Conservation (phyloP, 2,113 vertebrate species). For the Thomomys bottae region DNA sequence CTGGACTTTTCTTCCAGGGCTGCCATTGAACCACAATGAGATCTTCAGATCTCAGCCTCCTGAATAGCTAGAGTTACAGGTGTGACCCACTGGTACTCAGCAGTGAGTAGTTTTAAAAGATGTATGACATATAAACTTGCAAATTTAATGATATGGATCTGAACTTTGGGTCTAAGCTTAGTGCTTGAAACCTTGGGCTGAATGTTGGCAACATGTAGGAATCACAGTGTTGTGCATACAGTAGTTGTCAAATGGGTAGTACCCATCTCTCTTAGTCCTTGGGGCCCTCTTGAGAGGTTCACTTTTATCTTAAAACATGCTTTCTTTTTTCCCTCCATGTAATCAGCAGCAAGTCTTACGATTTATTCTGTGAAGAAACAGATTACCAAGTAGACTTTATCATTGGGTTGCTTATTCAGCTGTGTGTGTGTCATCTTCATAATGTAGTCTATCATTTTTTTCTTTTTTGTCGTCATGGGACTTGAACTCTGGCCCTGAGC, state of each 20-base stretch:
- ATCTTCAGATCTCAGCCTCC: no score
- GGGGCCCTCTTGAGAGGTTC: background rate
- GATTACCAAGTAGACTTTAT: rapidly evolving
- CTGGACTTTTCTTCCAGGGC: no score
- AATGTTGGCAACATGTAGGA: background rate
- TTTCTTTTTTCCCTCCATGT: background rate
- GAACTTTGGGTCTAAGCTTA: background rate
- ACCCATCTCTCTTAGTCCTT: background rate
- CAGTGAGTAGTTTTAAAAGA: background rate
- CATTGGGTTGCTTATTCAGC: background rate
- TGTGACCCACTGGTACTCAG: no score
- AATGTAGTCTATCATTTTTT: background rate
- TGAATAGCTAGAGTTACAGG: no score
- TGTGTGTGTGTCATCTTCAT: background rate
- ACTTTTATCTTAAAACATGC: background rate
- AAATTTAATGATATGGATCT: background rate
- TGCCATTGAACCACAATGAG: no score
- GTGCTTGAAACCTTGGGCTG: background rate
- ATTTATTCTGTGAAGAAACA: background rate
- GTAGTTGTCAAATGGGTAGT: background rate
- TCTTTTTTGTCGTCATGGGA: no score
- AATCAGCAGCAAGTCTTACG: background rate
- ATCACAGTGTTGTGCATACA: background rate
- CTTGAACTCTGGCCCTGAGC: no score
- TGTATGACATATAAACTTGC: background rate